Conservation (phyloP, 2,113 vertebrate genomes). For the pig (Sus scrofa) region T2T-Sscrofa CM000821.6:57426501-57427000, state of each 20-base stretch:
- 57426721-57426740: neutral
- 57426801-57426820: neutral
- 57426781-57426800: neutral
- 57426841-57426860: neutral
- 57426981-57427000: neutral
- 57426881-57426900: neutral
- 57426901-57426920: neutral
- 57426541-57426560: too few relatives aligned
- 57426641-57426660: neutral
- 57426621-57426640: neutral
- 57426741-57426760: neutral
- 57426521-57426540: neutral
- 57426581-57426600: neutral
- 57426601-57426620: neutral
- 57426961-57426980: neutral
- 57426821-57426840: neutral
- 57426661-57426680: neutral
- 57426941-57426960: neutral
- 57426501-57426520: neutral
- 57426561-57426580: neutral
- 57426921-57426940: neutral
- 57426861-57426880: neutral
- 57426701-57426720: neutral
- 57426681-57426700: neutral
- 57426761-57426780: neutral